A percentile compares a stretch with the other conserved stretches of the same genome.
Conservation (phyloP, 2,113 vertebrate genomes). For the Ictidomys tridecemlineatus region DNA sequence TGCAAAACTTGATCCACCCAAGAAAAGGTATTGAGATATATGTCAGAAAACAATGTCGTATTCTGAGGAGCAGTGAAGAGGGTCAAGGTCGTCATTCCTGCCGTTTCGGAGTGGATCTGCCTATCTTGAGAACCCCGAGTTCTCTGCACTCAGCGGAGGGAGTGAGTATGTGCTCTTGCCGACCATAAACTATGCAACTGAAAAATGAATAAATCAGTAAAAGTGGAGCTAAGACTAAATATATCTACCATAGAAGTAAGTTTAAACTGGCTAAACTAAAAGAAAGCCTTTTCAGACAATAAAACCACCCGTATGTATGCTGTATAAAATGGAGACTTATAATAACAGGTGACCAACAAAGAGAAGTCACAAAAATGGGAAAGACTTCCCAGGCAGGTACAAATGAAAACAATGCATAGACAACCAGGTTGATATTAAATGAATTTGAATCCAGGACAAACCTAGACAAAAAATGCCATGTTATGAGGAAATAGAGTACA, state of each 20-base stretch:
- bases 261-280: background rate
- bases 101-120: background rate
- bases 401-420: background rate
- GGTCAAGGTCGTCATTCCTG: background rate
- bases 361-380: background rate
- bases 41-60: background rate
- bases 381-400: background rate
- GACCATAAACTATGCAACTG: background rate
- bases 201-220: background rate
- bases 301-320: background rate
- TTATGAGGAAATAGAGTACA: background rate
- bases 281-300: background rate
- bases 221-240: background rate
- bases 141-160: background rate
- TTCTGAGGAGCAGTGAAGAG: background rate
- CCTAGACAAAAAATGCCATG: background rate
- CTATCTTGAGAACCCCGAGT: background rate
- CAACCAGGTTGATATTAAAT: background rate
- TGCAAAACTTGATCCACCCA: background rate
- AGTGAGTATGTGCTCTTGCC: background rate
- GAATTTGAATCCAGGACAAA: constrained; percentile 14
- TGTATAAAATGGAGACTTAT: background rate
- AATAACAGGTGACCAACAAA: background rate
- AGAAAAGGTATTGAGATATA: background rate
- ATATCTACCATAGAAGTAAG: background rate